Evolutionary conservation across 1,140 invertebrate genomes (phyloP).

Genomic region (Drosophila tani): DNA sequence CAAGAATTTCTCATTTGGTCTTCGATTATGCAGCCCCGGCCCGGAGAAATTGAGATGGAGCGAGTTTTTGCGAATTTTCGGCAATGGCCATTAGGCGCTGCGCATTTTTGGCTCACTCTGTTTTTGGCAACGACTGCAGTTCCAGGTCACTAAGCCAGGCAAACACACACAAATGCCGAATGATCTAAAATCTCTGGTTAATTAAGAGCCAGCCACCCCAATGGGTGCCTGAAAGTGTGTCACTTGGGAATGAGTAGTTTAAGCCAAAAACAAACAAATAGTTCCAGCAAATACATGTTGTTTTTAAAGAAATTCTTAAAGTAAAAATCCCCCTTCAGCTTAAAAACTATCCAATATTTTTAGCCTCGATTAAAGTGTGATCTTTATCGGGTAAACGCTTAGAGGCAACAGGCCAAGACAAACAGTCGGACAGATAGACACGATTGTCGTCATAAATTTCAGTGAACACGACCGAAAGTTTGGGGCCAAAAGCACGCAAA

Average conservation of each 20-base stretch:
- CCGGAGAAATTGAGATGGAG: conserved; percentile 8
- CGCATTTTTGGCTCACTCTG: conserved; percentile 36
- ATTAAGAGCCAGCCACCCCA: not conserved
- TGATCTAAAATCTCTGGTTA: conserved; percentile 8
- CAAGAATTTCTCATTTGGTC: conserved; percentile 64
- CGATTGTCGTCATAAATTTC: conserved; percentile 72
- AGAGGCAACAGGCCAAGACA: conserved; percentile 33
- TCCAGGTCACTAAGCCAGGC: conserved; percentile 23
- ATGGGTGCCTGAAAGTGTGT: not conserved
- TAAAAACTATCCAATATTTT: not conserved
- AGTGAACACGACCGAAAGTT: conserved; percentile 37
- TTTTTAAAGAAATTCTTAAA: no score
- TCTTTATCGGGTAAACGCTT: conserved; percentile 49
- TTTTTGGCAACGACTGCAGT: conserved; percentile 26
- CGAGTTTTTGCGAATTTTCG: conserved; percentile 9
- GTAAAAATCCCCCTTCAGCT: no score
- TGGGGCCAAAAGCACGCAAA: conserved; percentile 50
- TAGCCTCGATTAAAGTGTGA: conserved; percentile 39
- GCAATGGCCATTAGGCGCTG: conserved; percentile 23
- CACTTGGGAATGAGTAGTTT: not conserved
- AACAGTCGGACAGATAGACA: conserved; percentile 53
- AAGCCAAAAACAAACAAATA: no score
- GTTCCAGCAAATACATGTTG: no score
- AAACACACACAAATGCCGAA: not conserved
- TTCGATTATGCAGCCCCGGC: conserved; percentile 44